phyloP scores from a whole-genome alignment of 1,140 invertebrate genomes.

The Brevipalpus yothersi region DNA sequence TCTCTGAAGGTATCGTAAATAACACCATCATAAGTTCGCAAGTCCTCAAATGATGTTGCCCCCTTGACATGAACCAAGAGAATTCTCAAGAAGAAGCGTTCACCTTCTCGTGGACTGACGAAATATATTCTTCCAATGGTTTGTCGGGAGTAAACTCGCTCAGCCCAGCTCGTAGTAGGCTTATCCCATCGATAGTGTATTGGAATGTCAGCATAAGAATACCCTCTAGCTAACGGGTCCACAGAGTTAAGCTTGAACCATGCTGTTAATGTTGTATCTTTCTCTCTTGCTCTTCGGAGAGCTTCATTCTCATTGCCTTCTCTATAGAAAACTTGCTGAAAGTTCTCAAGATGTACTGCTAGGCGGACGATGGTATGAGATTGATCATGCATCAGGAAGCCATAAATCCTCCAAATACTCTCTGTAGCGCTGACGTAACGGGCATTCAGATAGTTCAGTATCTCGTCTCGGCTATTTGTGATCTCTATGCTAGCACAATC shows the following conservation, averaged over 20 bases:
- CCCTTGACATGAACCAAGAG: background rate
- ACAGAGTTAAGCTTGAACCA: background rate
- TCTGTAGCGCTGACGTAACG: slow-evolving; percentile 8
- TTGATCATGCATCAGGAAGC: slow-evolving; percentile 19
- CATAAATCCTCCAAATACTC: slow-evolving; percentile 12
- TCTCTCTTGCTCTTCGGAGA: background rate
- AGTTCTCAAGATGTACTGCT: slow-evolving; percentile 23
- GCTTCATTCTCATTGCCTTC: background rate
- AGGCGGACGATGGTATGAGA: slow-evolving; percentile 20
- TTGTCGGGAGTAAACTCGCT: too few relatives aligned
- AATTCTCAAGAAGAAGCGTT: background rate
- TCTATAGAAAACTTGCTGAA: slow-evolving; percentile 17
- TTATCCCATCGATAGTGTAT: background rate
- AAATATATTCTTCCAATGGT: background rate
- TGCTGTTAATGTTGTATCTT: background rate
- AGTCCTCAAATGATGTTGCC: background rate
- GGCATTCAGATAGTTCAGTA: background rate
- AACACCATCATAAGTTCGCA: background rate
- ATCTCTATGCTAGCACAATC: slow-evolving; percentile 11
- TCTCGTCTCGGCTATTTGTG: background rate
- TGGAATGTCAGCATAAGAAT: background rate
- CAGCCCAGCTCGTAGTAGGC: background rate
- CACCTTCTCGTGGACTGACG: background rate
- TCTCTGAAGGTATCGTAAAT: background rate
- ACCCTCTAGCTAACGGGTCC: background rate